Evolutionary conservation across 2,797 vertebrate species (phyloP).

Genomic region (Tolypeutes matacus): DNA sequence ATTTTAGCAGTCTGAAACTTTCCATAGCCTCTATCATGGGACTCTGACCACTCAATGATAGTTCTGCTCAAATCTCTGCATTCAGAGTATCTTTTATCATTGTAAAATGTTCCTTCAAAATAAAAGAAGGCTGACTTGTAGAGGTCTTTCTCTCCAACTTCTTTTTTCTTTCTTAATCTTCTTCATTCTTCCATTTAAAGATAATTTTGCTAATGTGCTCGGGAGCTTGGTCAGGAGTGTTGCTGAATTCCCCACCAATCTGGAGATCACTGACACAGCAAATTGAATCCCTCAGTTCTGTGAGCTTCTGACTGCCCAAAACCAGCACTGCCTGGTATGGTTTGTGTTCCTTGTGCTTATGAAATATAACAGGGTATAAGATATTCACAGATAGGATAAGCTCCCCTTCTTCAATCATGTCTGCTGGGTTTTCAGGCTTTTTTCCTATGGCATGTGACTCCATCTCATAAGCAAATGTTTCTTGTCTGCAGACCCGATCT

Average conservation of each 20-base stretch:
- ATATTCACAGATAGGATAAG: slow-evolving; percentile 94
- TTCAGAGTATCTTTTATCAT: slow-evolving; percentile 94
- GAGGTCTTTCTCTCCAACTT: no score
- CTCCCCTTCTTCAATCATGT: slow-evolving; percentile 92
- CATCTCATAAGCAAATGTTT: slow-evolving; percentile 93
- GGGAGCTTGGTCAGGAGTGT: slow-evolving; percentile 93
- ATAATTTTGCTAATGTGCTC: slow-evolving; percentile 95
- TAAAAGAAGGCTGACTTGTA: slow-evolving; percentile 97
- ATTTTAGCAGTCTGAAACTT: slow-evolving; percentile 92
- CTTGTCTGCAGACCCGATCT: slow-evolving; percentile 91
- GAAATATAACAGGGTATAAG: slow-evolving; percentile 92
- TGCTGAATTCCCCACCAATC: slow-evolving; percentile 97
- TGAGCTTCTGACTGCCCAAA: slow-evolving; percentile 93
- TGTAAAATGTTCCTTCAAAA: slow-evolving; percentile 97
- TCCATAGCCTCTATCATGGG: slow-evolving; percentile 91
- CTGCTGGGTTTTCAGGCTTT: slow-evolving; percentile 87
- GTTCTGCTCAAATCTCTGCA: slow-evolving; percentile 96
- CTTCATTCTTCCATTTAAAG: no score
- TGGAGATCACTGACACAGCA: slow-evolving; percentile 97
- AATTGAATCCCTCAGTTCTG: slow-evolving; percentile 94
- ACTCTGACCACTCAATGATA: slow-evolving; percentile 94
- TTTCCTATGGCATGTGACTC: slow-evolving; percentile 90
- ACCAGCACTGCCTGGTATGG: slow-evolving; percentile 93
- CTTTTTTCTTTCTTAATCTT: no score
- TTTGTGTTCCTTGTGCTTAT: slow-evolving; percentile 92